Evolutionary conservation across 2,113 vertebrate genomes (phyloP), one percentile per base, ranked within the genome.

Genomic region (Dasyurus viverrinus): DNA sequence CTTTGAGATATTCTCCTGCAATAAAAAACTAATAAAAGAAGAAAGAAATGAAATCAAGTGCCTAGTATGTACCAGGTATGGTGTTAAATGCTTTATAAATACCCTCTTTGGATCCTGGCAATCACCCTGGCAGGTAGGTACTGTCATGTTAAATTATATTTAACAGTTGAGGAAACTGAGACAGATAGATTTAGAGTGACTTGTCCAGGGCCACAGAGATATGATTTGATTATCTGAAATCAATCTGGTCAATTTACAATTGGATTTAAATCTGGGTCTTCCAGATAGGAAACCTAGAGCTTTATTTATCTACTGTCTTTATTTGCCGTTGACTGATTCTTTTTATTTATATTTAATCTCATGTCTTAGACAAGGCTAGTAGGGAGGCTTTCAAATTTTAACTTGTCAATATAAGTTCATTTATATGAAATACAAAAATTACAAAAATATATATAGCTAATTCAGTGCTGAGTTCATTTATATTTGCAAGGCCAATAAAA

Each of bases 351-450:
- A 54, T 10, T 76, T 76, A 76, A 93, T 4, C 30, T 42, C 52
- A 91, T 48, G 93, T 2, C 5, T 91, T 5, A 96, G 26, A 93
- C 36, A 90, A 96, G 96, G 36, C 1, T n/a, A n/a, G 12, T 30
- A 36, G 57, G 27, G 26, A 95, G 68, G 57, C 36, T 95, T 92
- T 90, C 90, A 92, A 93, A 91, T 91, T 68, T 89, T 52, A 54
- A 14, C 16, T 95, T 93, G 54, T 53, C 53, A 26, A 93, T 10
- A 27, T 24, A 90, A 23, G 47, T 47, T 76, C 60, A 93, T 94
- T 93, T 93, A 52, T 16, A 91, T 36, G 42, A 96, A 60, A 95
- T 30, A 93, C 5, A 92, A 89, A 94, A 36, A 53, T 90, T 84
- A 93, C 90, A 25, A 89, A 96, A 93, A 54, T 90, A 93, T 90